A percentile compares a stretch with the other conserved stretches of the same genome.
These are phyloP conservation scores for Nomia melanderi DNA, from an alignment of 1,140 invertebrate species.

Conservation along the genomic window DNA sequence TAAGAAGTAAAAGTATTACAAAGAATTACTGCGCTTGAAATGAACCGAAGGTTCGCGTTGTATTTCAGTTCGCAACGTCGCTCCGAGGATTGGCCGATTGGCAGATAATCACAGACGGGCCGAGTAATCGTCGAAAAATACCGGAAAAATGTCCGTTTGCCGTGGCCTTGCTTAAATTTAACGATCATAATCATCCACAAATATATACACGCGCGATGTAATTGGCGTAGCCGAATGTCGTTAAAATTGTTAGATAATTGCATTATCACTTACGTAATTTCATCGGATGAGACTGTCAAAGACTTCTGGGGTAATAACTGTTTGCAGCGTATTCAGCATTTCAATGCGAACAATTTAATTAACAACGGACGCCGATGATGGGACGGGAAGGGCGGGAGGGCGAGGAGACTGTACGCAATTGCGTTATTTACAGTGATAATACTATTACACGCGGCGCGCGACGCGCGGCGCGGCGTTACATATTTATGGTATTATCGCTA, in stretches of 20 bases:
- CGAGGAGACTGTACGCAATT: constrained; percentile 16
- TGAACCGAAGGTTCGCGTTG: no score
- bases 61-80: no score
- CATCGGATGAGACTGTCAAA: constrained; percentile 38
- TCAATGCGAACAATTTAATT: constrained; percentile 46
- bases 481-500: constrained; percentile 38
- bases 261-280: constrained; percentile 43
- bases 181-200: constrained; percentile 19
- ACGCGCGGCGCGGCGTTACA: constrained; percentile 17
- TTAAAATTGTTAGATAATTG: constrained; percentile 46
- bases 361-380: background rate
- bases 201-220: constrained; percentile 1
- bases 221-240: constrained; percentile 19
- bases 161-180: constrained; percentile 1
- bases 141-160: background rate
- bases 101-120: background rate
- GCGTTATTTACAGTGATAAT: constrained; percentile 49
- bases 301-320: constrained; percentile 44
- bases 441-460: constrained; percentile 24
- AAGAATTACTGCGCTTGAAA: no score
- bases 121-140: constrained; percentile 1
- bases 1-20: no score
- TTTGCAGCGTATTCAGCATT: constrained; percentile 35
- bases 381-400: background rate
- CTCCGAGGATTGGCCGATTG: constrained; percentile 20